phyloP scores from a whole-genome alignment of 2,797 vertebrate genomes.

The Moxostoma hubbsi region DNA sequence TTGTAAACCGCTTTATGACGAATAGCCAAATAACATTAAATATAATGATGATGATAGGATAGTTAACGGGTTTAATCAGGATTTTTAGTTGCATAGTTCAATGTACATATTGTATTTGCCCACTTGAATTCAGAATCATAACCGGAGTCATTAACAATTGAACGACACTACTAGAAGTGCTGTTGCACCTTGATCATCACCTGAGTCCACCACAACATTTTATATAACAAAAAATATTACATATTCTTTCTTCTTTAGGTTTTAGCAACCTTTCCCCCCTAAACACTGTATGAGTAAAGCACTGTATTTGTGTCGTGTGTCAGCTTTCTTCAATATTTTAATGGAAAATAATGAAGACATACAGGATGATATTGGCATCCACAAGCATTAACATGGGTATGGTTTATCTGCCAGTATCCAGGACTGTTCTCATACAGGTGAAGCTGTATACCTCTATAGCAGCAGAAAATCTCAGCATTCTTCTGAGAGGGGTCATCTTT shows the following conservation, averaged over 20 bases:
- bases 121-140: background rate
- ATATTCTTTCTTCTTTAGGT: background rate
- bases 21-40: background rate
- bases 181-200: background rate
- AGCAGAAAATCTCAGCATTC: background rate
- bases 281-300: no score
- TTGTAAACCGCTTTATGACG: background rate
- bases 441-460: background rate
- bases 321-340: background rate
- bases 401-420: background rate
- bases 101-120: background rate
- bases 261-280: no score
- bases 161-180: background rate
- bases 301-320: background rate
- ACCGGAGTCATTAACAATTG: background rate
- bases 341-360: background rate
- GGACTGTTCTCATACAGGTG: background rate
- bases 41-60: background rate
- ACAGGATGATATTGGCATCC: background rate
- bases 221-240: no score
- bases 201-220: background rate
- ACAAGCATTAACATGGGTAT: background rate
- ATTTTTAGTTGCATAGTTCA: background rate
- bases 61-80: background rate
- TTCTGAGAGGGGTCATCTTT: background rate